Base-by-base conservation (phyloP, 2,797 vertebrate species). In the Labroides dimidiatus region DNA sequence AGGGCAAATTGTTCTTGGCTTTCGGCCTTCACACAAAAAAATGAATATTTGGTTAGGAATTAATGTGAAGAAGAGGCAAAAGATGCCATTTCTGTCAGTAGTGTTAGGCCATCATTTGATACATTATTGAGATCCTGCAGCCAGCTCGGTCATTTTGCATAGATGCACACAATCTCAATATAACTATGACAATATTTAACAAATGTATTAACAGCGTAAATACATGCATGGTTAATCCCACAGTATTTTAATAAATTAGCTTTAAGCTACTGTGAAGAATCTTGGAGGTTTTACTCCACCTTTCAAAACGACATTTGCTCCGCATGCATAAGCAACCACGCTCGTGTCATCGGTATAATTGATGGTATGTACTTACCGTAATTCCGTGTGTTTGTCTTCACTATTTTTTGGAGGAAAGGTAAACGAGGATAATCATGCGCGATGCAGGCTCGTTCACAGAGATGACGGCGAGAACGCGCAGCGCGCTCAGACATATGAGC, bases 381-480 rank as follows among this genome's bases (percentile, higher is more conserved):
- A 64, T 14, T 37, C 30, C 36, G 15, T 47, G 45, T 17, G 33
- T 41, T 66, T 62, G n/a, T 77, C 50, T 52, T 36, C 17, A 12
- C 12, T 70, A 64, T 4, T 75, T 19, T 61, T 52, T 70, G 21
- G 39, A 42, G 36, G 43, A 55, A 44, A 57, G 64, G 83, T 58
- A 56, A 63, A 13, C 63, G 30, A 9, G 12, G 33, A 51, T 63
- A 44, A 64, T 77, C 58, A 69, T 59, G 21, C 51, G 64, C 53
- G 78, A 77, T 65, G 66, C n/a, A 79, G 66, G 84, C 85, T 68
- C 84, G 84, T 72, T 76, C 85, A 68, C 64, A 64, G 41, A 45
- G 27, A 60, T 9, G 44, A 20, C 21, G 0, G 17, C 72, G 65
- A 63, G 89, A 78, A 77, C 81, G 85, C 72, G 90, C 84, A 6